These are phyloP conservation scores for Lycopodina hypogea DNA, from an alignment of 37 sponge, comb jelly and placozoan species.

Conservation along the genomic window DNA sequence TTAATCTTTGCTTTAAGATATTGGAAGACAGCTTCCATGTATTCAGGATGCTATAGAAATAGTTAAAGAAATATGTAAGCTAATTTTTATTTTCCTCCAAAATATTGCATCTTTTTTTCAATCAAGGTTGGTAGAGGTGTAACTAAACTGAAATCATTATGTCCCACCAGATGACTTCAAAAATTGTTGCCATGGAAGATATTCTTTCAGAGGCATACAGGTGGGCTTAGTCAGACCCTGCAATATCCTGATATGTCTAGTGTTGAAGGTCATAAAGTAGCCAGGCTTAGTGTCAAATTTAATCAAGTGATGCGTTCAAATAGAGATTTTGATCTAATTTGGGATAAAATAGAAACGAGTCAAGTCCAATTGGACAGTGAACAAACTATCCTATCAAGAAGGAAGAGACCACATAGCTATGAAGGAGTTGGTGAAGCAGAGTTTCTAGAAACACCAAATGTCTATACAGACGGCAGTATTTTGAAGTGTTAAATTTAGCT, in stretches of 20 bases:
- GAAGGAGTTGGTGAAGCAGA: conserved; percentile 50
- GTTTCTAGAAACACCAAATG: conserved; percentile 30
- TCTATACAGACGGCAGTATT: conserved; percentile 43
- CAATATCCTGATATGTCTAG: conserved; percentile 66
- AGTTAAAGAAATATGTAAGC: no score
- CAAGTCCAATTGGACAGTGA: conserved; percentile 47
- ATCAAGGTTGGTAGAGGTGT: no score
- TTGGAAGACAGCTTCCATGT: no score
- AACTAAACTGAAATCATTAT: no score
- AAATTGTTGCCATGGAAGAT: no score
- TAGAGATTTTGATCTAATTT: conserved; percentile 60
- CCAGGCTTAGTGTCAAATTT: conserved; percentile 66
- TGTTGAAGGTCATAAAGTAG: conserved; percentile 73
- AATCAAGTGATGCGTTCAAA: conserved; percentile 50
- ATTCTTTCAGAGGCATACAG: conserved; percentile 74
- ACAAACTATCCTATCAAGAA: conserved; percentile 55
- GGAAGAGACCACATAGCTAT: conserved; percentile 57
- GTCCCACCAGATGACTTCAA: no score
- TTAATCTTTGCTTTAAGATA: no score
- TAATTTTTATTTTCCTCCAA: no score
- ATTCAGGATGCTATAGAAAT: no score
- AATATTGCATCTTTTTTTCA: no score
- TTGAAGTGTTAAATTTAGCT: conserved; percentile 63
- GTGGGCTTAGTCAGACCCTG: conserved; percentile 68
- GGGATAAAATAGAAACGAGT: conserved; percentile 56